Evolutionary conservation across 2,113 vertebrate species (phyloP), one percentile per base, ranked within the genome.

Genomic region (Apodemus sylvaticus): DNA sequence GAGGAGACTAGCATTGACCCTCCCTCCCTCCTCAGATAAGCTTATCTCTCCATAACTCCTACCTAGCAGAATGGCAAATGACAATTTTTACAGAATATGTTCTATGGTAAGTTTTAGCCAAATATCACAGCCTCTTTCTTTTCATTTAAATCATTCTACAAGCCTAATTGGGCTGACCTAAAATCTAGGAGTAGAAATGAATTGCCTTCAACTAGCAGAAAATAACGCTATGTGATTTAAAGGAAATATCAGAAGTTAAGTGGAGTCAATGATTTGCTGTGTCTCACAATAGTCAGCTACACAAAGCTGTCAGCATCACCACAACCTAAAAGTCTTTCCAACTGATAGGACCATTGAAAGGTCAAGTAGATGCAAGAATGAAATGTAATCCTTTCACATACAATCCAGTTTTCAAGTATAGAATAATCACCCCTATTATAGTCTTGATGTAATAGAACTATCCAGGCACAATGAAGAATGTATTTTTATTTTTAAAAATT

Each of bases 211-310:
- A 24, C 58, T 62, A 71, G 36, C 55, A 95, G 20, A 85, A 78
- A 91, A 87, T 83, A 94, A 92, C 62, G 87, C 16, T 2, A 4
- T 73, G 51, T 77, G 42, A 95, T 97, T 96, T 91, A 96, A 91
- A 90, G 45, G n/a, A 64, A 93, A 94, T 92, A 53, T 78, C 92
- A 97, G 76, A 12, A 7, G 89, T 96, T 97, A 97, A 97, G 24
- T 91, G 70, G 20, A 66, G 51, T 93, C 45, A 95, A 20, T 78
- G 20, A 93, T 92, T 96, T 92, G 87, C 51, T 93, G 19, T n/a
- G 94, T 79, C 19, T 62, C 86, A 51, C 12, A 88, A 24, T 3
- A 73, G 58, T 55, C 90, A 91, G 45, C 71, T 89, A 85, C 39
- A 90, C 74, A 97, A 93, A 77, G 5, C 53, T 96, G 70, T 89